Evolutionary conservation across 2,113 vertebrate genomes (phyloP).

Genomic region (Myiozetetes cayanensis): DNA sequence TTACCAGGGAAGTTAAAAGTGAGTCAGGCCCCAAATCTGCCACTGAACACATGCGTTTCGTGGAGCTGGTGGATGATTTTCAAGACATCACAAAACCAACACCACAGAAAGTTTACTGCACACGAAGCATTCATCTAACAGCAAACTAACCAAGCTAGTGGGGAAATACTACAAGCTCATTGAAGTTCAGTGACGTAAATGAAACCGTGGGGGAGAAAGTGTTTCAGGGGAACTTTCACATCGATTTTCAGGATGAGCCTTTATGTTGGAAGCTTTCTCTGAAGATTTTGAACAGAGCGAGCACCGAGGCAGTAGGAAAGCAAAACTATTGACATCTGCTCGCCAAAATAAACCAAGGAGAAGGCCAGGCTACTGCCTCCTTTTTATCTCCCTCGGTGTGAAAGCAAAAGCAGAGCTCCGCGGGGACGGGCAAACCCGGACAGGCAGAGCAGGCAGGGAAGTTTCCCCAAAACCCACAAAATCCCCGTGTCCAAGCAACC

Average conservation of each 20-base stretch:
- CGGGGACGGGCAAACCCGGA: background rate
- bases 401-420: background rate
- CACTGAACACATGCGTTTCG: background rate
- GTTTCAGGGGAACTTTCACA: background rate
- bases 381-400: accelerated
- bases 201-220: background rate
- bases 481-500: background rate
- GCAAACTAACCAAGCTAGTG: background rate
- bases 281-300: background rate
- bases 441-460: background rate
- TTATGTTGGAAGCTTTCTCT: background rate
- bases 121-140: background rate
- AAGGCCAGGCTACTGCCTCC: background rate
- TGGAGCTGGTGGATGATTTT: background rate
- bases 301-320: background rate
- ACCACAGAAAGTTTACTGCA: background rate
- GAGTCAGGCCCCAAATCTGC: background rate
- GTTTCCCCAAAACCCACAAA: background rate
- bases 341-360: accelerated
- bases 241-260: background rate
- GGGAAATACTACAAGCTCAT: background rate
- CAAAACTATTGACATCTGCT: background rate
- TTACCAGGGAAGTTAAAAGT: background rate
- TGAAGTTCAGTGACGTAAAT: background rate
- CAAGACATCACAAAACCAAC: background rate